These are phyloP conservation scores for Pelosia muscerda DNA, from an alignment of 2,888 invertebrate species.

Conservation along the genomic window DNA sequence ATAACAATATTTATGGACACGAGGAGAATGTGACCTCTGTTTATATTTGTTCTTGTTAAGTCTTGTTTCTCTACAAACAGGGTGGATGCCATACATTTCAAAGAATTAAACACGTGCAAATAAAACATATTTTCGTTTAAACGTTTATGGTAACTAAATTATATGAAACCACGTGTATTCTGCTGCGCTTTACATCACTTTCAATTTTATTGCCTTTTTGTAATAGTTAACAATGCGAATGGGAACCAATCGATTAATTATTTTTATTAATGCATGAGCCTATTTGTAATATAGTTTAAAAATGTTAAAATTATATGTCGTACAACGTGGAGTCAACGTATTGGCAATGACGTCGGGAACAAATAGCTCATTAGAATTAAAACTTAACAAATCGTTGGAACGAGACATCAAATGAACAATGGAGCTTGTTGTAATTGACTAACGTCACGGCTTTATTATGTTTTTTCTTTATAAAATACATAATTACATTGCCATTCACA, in stretches of 20 bases:
- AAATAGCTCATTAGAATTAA: constrained; percentile 48
- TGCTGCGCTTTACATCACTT: constrained; percentile 43
- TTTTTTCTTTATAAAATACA: constrained; percentile 31
- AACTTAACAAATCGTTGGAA: constrained; percentile 45
- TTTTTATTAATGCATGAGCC: constrained; percentile 24
- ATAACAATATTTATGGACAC: not conserved
- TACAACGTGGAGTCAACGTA: constrained; percentile 25
- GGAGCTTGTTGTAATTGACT: constrained; percentile 39
- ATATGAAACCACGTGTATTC: constrained; percentile 32
- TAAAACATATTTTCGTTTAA: constrained; percentile 7
- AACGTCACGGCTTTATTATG: constrained; percentile 40
- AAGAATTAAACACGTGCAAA: not conserved
- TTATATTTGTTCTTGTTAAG: not conserved
- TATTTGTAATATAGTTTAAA: not conserved
- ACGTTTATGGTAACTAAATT: constrained; percentile 36
- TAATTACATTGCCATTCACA: constrained; percentile 42
- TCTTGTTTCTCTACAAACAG: not conserved
- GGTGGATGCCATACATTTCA: not conserved
- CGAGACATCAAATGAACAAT: constrained; percentile 49
- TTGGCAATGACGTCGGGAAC: constrained; percentile 27
- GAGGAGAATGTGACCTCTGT: not conserved
- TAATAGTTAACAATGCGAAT: constrained; percentile 31
- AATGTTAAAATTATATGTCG: not conserved
- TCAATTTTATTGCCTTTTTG: constrained; percentile 46
- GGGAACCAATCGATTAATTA: constrained; percentile 37